Evolutionary conservation across 2,797 vertebrate species (phyloP).

Genomic region (Tapirus indicus): DNA sequence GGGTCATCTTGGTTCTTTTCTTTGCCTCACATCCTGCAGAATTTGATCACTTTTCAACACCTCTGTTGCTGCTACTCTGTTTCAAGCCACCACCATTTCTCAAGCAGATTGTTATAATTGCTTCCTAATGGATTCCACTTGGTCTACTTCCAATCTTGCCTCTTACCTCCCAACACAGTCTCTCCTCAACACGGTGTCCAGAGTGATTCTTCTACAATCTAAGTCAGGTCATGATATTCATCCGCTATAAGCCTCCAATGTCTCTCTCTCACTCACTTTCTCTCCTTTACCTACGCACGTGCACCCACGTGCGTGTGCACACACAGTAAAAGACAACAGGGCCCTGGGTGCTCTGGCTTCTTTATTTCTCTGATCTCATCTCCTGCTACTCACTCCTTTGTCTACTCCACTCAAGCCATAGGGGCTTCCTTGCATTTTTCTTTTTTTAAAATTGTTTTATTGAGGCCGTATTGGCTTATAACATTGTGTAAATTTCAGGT

Average conservation of each 20-base stretch:
- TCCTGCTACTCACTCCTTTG: not conserved
- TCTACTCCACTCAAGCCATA: not conserved
- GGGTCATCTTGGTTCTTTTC: not conserved
- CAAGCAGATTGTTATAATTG: not conserved
- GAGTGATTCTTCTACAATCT: not conserved
- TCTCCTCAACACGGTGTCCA: not conserved
- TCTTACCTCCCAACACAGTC: too few species aligned
- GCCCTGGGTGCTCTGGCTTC: rapidly evolving
- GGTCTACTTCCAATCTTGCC: not conserved
- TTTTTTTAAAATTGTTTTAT: too few species aligned
- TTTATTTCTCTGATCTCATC: not conserved
- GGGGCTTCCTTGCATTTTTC: not conserved
- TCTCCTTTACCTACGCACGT: too few species aligned
- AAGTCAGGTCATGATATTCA: not conserved
- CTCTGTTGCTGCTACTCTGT: not conserved
- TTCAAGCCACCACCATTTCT: not conserved
- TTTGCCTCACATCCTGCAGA: not conserved
- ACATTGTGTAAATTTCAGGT: too few species aligned
- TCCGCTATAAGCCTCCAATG: not conserved
- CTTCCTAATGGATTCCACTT: not conserved
- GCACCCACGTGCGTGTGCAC: not conserved
- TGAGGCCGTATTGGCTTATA: too few species aligned
- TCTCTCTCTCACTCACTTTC: too few species aligned
- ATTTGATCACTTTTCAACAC: not conserved
- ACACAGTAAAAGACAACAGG: not conserved